These are phyloP conservation scores for Leptodactylus fuscus DNA, from an alignment of 2,113 vertebrate species.

Conservation along the genomic window DNA sequence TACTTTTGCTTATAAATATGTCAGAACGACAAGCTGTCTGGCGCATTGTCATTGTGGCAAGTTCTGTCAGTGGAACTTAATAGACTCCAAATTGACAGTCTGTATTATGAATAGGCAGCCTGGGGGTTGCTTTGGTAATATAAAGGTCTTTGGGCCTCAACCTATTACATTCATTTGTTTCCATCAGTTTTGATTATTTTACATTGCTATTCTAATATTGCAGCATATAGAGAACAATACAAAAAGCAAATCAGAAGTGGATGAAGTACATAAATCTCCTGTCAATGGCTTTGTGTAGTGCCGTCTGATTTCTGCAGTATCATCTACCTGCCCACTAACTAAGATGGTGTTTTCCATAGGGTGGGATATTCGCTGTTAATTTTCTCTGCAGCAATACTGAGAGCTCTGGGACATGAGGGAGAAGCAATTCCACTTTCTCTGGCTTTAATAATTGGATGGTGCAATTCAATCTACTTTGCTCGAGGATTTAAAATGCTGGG, in stretches of 20 bases:
- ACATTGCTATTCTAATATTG: background rate
- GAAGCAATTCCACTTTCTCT: constrained; percentile 59
- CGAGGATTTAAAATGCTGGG: constrained; percentile 62
- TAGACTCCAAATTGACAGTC: constrained; percentile 39
- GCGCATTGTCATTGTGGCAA: background rate
- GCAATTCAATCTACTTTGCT: constrained; percentile 61
- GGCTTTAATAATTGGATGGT: constrained; percentile 58
- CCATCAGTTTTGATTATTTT: constrained; percentile 26
- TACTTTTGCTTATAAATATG: constrained; percentile 40
- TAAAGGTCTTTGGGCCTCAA: background rate
- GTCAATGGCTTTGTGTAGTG: background rate
- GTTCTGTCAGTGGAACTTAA: constrained; percentile 20
- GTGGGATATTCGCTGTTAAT: constrained; percentile 62
- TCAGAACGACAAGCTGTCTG: constrained; percentile 17
- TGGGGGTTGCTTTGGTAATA: constrained; percentile 6
- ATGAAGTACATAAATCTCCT: background rate
- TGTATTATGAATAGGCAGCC: constrained; percentile 2
- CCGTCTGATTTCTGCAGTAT: background rate
- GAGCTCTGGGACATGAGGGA: constrained; percentile 36
- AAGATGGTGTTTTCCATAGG: constrained; percentile 55
- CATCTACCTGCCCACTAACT: constrained; percentile 13
- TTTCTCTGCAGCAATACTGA: constrained; percentile 61
- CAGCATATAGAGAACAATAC: background rate
- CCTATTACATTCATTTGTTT: constrained; percentile 26
- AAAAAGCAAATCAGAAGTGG: constrained; percentile 18